Conservation (phyloP, 2,113 vertebrate species). For the Amblyornis subalaris region DNA sequence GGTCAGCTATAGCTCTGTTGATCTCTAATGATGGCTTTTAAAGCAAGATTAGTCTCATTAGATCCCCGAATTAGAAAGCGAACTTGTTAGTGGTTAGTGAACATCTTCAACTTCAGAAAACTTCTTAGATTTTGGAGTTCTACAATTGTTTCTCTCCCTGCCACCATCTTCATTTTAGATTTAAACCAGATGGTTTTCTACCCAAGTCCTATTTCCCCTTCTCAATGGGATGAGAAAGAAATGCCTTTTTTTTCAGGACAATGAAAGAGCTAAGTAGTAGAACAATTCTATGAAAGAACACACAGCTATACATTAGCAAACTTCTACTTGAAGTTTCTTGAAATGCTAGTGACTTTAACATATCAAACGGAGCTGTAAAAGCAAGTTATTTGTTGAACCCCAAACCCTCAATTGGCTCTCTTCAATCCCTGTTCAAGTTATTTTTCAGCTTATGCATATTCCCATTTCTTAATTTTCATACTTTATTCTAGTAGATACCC, state of each 20-base stretch:
- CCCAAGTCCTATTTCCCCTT: not conserved
- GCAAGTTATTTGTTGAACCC: not conserved
- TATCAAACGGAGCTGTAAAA: not conserved
- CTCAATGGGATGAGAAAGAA: not conserved
- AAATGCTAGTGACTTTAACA: not conserved
- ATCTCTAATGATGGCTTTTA: not conserved
- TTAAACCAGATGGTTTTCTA: constrained; percentile 10
- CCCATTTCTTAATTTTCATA: not conserved
- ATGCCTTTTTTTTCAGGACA: not conserved
- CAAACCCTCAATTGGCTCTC: not conserved
- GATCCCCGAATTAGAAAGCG: not conserved
- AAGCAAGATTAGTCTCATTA: not conserved
- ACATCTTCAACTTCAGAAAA: not conserved
- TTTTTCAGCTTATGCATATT: not conserved
- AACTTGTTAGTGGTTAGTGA: not conserved
- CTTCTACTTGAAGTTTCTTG: not conserved
- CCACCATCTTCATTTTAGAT: not conserved
- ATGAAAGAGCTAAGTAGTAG: not conserved
- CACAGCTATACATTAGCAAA: not conserved
- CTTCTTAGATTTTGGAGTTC: not conserved
- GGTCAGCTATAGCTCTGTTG: not conserved
- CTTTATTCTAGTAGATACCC: not conserved
- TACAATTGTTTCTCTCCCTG: not conserved
- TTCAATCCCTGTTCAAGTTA: not conserved
- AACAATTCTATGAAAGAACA: not conserved